Evolutionary conservation across 2,113 vertebrate genomes (phyloP).

Genomic region (Morone saxatilis): DNA sequence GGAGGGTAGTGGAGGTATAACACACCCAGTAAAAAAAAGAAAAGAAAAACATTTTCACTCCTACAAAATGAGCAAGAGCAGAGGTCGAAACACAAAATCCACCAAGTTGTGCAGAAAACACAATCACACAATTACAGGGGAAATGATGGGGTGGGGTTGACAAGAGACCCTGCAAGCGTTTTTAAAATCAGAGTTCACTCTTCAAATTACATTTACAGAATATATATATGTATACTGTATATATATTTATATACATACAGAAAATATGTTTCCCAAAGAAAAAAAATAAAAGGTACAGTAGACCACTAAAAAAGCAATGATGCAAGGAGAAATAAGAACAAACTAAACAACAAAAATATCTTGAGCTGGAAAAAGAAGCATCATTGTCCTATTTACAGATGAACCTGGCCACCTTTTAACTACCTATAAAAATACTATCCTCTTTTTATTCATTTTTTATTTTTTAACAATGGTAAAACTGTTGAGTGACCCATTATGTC

Average conservation of each 20-base stretch:
- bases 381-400: slow-evolving; percentile 93
- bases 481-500: slow-evolving; percentile 47
- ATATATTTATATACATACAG: slow-evolving; percentile 84
- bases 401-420: slow-evolving; percentile 90
- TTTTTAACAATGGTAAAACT: slow-evolving; percentile 90
- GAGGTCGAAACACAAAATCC: slow-evolving; percentile 84
- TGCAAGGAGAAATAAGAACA: slow-evolving; percentile 58
- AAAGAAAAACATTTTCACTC: slow-evolving; percentile 81
- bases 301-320: slow-evolving; percentile 84
- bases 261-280: slow-evolving; percentile 65
- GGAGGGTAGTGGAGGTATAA: slow-evolving; percentile 64
- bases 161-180: slow-evolving; percentile 80
- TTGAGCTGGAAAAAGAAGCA: slow-evolving; percentile 66
- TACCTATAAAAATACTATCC: slow-evolving; percentile 99
- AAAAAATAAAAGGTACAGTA: slow-evolving; percentile 81
- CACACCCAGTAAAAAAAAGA: slow-evolving; percentile 72
- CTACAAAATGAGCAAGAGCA: slow-evolving; percentile 89
- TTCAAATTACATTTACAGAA: slow-evolving; percentile 88
- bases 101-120: slow-evolving; percentile 79
- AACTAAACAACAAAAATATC: slow-evolving; percentile 29
- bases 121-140: slow-evolving; percentile 90
- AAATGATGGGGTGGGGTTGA: slow-evolving; percentile 55
- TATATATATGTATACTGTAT: slow-evolving; percentile 66
- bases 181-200: slow-evolving; percentile 87
- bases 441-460: slow-evolving; percentile 86